Percentiles rank a stretch among this genome's conserved stretches.
Evolutionary conservation across 2,797 vertebrate species (phyloP).

Genomic region (Pipistrellus pipistrellus): DNA sequence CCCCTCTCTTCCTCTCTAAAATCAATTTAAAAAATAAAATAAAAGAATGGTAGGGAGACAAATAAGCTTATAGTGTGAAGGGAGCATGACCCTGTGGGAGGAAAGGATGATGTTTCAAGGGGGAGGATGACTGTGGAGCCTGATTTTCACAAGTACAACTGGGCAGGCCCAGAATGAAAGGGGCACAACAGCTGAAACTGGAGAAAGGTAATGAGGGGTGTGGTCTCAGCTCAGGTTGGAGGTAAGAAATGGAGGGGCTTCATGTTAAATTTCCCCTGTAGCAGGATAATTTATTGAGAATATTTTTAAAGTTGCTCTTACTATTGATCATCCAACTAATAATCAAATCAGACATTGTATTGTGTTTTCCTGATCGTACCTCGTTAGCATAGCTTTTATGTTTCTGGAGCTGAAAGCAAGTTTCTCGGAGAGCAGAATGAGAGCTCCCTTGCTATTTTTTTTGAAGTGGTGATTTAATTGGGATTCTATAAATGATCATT

Average conservation of each 20-base stretch:
- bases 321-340: neutral
- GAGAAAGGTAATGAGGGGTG: neutral
- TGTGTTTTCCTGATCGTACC: neutral
- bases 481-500: neutral
- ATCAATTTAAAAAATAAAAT: too few relatives aligned
- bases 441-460: neutral
- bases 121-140: neutral
- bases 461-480: slow-evolving; percentile 11
- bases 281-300: neutral
- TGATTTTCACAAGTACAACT: neutral
- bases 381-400: neutral
- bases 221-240: neutral
- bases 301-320: neutral
- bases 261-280: neutral
- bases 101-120: neutral
- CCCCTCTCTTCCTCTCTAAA: too few relatives aligned
- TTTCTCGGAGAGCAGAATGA: neutral
- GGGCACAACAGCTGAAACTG: neutral
- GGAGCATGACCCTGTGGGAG: neutral
- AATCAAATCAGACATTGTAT: neutral
- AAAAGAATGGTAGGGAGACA: neutral
- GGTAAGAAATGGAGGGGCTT: neutral
- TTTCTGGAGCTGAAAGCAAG: neutral
- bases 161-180: neutral
- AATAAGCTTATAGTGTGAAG: neutral